Evolutionary conservation across 2,888 invertebrate species (phyloP).

Genomic region (Ariolimax columbianus): DNA sequence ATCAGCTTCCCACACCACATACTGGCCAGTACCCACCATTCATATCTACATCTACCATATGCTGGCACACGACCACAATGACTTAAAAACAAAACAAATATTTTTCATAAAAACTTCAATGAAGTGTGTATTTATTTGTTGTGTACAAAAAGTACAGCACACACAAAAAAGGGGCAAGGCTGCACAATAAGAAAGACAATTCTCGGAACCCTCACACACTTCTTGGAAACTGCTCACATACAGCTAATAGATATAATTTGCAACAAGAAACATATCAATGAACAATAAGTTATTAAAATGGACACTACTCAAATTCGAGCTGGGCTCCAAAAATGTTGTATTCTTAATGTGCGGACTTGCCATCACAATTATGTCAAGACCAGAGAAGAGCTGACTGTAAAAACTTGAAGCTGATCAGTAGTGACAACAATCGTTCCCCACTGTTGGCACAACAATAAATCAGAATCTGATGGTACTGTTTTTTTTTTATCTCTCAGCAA

Average conservation of each 20-base stretch:
- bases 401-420: too few relatives aligned
- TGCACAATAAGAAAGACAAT: constrained; percentile 50
- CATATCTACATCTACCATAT: too few relatives aligned
- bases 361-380: constrained; percentile 26
- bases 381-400: constrained; percentile 14
- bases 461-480: too few relatives aligned
- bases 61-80: not conserved
- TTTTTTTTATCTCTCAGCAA: too few relatives aligned
- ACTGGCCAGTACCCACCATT: too few relatives aligned
- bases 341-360: constrained; percentile 43
- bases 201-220: constrained; percentile 38
- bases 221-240: not conserved
- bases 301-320: not conserved
- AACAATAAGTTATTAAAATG: not conserved
- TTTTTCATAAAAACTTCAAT: constrained; percentile 43
- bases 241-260: not conserved
- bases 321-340: constrained; percentile 16
- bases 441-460: too few relatives aligned
- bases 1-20: too few relatives aligned
- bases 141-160: constrained; percentile 52
- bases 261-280: not conserved
- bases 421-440: too few relatives aligned
- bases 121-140: constrained; percentile 44
- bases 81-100: not conserved
- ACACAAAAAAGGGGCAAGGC: constrained; percentile 41